Percentiles rank a stretch among this genome's conserved stretches.
These are phyloP conservation scores for Drosophila limbata DNA, from an alignment of 2,888 invertebrate genomes.

Conservation along the genomic window DNA sequence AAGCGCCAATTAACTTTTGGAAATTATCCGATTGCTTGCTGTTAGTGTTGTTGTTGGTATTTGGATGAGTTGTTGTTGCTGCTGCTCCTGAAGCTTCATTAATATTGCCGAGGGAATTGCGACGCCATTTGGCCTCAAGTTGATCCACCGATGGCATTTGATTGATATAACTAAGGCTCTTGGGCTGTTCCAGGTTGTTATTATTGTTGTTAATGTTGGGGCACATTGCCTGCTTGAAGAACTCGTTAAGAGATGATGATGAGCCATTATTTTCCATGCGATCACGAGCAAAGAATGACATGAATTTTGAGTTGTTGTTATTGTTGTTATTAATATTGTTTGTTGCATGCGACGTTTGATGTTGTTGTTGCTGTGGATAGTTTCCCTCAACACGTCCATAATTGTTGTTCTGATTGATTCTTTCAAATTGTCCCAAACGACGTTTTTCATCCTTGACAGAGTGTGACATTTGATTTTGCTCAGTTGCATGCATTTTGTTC, in stretches of 20 bases:
- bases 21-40: conserved; percentile 76
- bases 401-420: conserved; percentile 48
- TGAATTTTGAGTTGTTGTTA: conserved; percentile 67
- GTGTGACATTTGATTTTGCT: conserved; percentile 25
- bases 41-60: conserved; percentile 34
- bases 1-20: conserved; percentile 79
- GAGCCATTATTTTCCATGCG: conserved; percentile 62
- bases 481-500: conserved; percentile 49
- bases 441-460: conserved; percentile 60
- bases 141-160: conserved; percentile 83
- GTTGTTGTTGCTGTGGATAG: conserved; percentile 37
- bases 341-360: conserved; percentile 12
- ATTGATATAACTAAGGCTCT: conserved; percentile 52
- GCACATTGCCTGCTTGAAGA: conserved; percentile 80
- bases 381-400: conserved; percentile 34
- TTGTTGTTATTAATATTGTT: conserved; percentile 50
- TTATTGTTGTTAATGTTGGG: conserved; percentile 35
- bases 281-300: conserved; percentile 67
- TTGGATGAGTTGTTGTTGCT: conserved; percentile 22
- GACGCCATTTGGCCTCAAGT: conserved; percentile 83
- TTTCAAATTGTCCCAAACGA: conserved; percentile 64
- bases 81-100: conserved; percentile 24
- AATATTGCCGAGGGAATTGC: conserved; percentile 64
- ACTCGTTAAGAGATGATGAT: conserved; percentile 81
- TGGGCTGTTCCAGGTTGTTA: conserved; percentile 52